Evolutionary conservation across 2,888 invertebrate species (phyloP).

Genomic region (Aspidiotus rigidus): DNA sequence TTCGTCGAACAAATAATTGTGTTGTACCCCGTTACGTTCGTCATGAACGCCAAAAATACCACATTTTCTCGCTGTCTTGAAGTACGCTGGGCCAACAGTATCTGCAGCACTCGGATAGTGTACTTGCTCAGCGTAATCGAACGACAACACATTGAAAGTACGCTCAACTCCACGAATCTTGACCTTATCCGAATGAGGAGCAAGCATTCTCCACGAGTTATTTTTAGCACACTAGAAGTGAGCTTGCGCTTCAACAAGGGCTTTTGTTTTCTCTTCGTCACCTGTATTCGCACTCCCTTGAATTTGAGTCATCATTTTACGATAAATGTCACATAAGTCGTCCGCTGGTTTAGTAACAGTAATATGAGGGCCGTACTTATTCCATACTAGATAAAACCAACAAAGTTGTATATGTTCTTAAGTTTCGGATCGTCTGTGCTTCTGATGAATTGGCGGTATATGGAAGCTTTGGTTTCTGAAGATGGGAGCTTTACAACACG

Average conservation of each 20-base stretch:
- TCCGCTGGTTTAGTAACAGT: neutral
- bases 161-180: neutral
- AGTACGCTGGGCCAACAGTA: conserved; percentile 6
- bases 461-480: neutral
- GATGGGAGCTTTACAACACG: neutral
- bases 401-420: neutral
- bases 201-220: neutral
- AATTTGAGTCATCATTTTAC: neutral
- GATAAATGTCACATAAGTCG: neutral
- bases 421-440: neutral
- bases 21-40: neutral
- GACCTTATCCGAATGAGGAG: neutral
- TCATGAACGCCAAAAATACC: conserved; percentile 5
- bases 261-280: neutral
- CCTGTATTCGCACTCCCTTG: neutral
- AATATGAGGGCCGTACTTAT: neutral
- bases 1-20: conserved; percentile 9
- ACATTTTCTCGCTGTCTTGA: conserved; percentile 8
- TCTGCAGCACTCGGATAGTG: neutral
- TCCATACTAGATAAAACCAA: neutral
- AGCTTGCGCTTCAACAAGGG: neutral
- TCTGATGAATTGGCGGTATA: neutral
- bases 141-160: conserved; percentile 7
- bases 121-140: conserved; percentile 5
- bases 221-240: neutral